phyloP scores from a whole-genome alignment of 2,113 vertebrate species.

The Urocitellus parryii region DNA sequence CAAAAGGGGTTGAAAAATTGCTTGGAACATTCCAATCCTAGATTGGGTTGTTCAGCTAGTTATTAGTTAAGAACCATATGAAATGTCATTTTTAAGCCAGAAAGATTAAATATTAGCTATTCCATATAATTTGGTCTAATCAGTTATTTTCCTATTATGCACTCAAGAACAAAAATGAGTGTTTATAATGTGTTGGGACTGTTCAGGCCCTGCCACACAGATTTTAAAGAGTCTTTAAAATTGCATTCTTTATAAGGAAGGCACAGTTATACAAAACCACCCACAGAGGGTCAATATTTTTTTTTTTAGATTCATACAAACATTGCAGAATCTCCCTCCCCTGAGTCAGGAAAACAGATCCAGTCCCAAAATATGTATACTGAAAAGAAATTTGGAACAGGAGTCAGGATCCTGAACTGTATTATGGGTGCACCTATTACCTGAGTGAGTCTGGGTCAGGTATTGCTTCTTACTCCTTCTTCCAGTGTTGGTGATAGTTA shows the following conservation, averaged over 20 bases:
- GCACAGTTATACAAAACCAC: background rate
- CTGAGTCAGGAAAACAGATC: background rate
- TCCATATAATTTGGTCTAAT: background rate
- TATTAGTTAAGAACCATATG: background rate
- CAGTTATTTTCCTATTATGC: background rate
- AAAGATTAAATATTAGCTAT: conserved; percentile 8
- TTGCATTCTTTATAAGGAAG: background rate
- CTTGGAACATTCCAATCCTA: background rate
- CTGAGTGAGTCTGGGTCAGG: background rate
- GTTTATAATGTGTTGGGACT: background rate
- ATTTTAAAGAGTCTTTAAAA: conserved; percentile 23
- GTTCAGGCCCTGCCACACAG: background rate
- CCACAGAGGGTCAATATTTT: background rate
- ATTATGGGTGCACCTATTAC: background rate
- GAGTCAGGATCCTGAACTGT: rapidly evolving
- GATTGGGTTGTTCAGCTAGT: background rate
- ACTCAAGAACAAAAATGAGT: background rate
- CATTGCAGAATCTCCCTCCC: background rate
- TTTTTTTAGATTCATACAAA: background rate
- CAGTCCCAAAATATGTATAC: background rate
- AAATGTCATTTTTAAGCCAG: conserved; percentile 15
- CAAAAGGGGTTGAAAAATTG: conserved; percentile 20
- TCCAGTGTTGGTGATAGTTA: background rate
- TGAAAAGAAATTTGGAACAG: background rate
- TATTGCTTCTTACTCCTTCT: background rate